These are phyloP conservation scores for Sisyra terminalis DNA, from an alignment of 2,888 invertebrate genomes.

Conservation along the genomic window DNA sequence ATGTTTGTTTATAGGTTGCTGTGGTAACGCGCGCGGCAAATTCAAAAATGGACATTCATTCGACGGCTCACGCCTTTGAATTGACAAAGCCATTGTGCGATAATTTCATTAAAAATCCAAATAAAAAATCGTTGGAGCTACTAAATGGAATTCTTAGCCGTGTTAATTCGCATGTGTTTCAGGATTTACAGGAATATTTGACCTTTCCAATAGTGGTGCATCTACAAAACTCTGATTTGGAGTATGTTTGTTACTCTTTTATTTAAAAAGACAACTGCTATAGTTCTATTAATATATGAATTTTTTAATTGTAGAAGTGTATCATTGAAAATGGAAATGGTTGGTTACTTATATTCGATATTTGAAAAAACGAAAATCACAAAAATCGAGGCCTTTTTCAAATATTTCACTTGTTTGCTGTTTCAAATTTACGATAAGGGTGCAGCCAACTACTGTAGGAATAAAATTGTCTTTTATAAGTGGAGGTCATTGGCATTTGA, in stretches of 20 bases:
- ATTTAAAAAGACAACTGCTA: not conserved
- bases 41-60: no score
- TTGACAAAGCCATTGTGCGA: slow-evolving; percentile 36
- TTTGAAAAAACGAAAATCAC: slow-evolving; percentile 31
- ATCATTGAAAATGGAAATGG: not conserved
- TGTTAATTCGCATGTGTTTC: slow-evolving; percentile 27
- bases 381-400: slow-evolving; percentile 27
- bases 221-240: slow-evolving; percentile 17
- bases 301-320: not conserved
- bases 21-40: no score
- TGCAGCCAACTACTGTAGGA: slow-evolving; percentile 33
- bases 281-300: not conserved
- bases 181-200: slow-evolving; percentile 35
- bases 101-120: slow-evolving; percentile 30
- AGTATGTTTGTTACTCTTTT: slow-evolving; percentile 13
- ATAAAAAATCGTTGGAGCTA: slow-evolving; percentile 23
- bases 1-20: no score
- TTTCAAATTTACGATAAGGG: slow-evolving; percentile 36
- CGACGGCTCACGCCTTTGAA: slow-evolving; percentile 13
- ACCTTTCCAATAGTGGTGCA: slow-evolving; percentile 30
- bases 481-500: no score
- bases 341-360: slow-evolving; percentile 16
- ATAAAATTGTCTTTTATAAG: no score
- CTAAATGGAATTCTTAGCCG: slow-evolving; percentile 23
- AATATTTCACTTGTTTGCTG: slow-evolving; percentile 14